Conservation (phyloP, 2,888 invertebrate genomes). For the Chloroclysta siterata region DNA sequence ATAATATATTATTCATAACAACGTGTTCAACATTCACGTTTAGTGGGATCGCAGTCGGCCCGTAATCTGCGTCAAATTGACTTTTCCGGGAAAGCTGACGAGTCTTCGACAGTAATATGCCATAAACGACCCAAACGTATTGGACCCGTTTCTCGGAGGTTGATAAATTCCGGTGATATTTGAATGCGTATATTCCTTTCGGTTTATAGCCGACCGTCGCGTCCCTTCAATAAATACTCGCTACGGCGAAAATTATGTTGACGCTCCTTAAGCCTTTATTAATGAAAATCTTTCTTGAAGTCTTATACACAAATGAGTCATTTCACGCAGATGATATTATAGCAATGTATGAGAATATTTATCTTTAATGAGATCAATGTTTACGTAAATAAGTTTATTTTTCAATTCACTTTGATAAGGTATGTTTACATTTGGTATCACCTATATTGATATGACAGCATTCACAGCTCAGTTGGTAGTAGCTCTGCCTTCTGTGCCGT, state of each 20-base stretch:
- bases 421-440: too few species aligned
- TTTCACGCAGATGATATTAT: too few species aligned
- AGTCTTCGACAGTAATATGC: conserved; percentile 77
- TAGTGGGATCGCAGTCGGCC: conserved; percentile 68
- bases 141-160: conserved; percentile 74
- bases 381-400: too few species aligned
- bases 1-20: conserved; percentile 66
- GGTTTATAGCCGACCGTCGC: conserved; percentile 62
- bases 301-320: conserved; percentile 51
- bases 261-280: conserved; percentile 64
- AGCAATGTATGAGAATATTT: too few species aligned
- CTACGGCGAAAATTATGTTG: conserved; percentile 60
- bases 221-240: conserved; percentile 66
- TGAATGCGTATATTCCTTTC: conserved; percentile 79
- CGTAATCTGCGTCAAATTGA: conserved; percentile 82
- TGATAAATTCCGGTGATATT: conserved; percentile 82
- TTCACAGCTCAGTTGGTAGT: too few species aligned
- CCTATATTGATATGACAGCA: too few species aligned
- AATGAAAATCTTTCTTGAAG: conserved; percentile 61
- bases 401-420: too few species aligned
- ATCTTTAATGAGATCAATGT: too few species aligned
- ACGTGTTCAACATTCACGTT: conserved; percentile 65
- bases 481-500: too few species aligned
- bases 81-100: conserved; percentile 81
- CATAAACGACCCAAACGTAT: conserved; percentile 81